Conservation (phyloP, 1,140 invertebrate species). For the Halyomorpha halys region DNA sequence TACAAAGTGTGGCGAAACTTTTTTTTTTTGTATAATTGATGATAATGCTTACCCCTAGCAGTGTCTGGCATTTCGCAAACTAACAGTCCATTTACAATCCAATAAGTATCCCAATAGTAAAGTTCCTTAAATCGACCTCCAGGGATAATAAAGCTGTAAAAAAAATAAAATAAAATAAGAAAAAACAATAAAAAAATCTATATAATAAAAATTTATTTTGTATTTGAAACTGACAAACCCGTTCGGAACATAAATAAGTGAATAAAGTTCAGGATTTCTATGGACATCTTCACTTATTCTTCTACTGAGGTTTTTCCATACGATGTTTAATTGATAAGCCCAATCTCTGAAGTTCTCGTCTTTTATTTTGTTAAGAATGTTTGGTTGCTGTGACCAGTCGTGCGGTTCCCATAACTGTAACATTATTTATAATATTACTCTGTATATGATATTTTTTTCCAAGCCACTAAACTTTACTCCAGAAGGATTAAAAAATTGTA, state of each 20-base stretch:
- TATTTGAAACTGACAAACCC: background rate
- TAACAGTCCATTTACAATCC: conserved; percentile 79
- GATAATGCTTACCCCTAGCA: conserved; percentile 40
- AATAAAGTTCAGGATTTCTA: conserved; percentile 58
- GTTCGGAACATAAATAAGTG: conserved; percentile 78
- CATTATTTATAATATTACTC: background rate
- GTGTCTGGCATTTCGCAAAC: conserved; percentile 72
- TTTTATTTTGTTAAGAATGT: conserved; percentile 49
- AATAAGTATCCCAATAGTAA: conserved; percentile 94
- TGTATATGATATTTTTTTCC: too few species aligned
- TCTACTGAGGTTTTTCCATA: conserved; percentile 74
- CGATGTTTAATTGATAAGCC: conserved; percentile 53
- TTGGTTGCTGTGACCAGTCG: conserved; percentile 64
- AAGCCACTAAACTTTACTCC: too few species aligned
- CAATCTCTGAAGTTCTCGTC: conserved; percentile 58
- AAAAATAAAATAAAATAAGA: background rate
- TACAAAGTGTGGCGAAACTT: too few species aligned
- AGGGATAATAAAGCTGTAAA: conserved; percentile 55
- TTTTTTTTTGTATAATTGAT: too few species aligned
- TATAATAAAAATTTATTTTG: background rate
- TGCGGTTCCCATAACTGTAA: conserved; percentile 51
- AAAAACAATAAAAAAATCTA: too few species aligned
- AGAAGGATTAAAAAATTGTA: too few species aligned
- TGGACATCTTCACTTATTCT: conserved; percentile 72
- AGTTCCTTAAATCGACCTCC: conserved; percentile 80